phyloP scores from a whole-genome alignment of 2,888 invertebrate genomes.

The Litoditis marina region DNA sequence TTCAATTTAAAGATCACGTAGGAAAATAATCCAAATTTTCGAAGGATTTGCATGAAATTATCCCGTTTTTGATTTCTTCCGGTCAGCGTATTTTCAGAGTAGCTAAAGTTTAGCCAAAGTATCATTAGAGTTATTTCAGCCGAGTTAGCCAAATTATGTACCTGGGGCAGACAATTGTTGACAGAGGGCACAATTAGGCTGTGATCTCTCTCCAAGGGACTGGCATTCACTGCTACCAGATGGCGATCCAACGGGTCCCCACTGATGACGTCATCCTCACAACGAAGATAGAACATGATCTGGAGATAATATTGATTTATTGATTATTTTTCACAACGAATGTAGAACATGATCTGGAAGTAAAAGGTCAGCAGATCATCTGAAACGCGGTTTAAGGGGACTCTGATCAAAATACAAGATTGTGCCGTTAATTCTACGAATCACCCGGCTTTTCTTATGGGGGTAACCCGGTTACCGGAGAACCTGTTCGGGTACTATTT shows the following conservation, averaged over 20 bases:
- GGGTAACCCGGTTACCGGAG: too few species aligned
- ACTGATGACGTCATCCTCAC: constrained; percentile 49
- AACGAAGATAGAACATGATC: constrained; percentile 52
- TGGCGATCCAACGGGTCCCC: constrained; percentile 53
- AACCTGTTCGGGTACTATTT: too few species aligned
- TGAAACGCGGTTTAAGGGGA: background rate
- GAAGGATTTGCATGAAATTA: too few species aligned
- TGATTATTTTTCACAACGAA: too few species aligned
- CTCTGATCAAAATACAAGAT: too few species aligned
- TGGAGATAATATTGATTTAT: constrained; percentile 16
- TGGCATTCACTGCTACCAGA: constrained; percentile 57
- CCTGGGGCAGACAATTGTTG: constrained; percentile 57
- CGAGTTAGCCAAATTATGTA: constrained; percentile 19
- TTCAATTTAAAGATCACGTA: too few species aligned
- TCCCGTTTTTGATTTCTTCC: too few species aligned
- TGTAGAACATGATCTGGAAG: constrained; percentile 1
- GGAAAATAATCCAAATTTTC: too few species aligned
- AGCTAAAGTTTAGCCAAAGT: background rate
- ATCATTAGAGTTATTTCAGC: background rate
- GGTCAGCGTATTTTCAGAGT: too few species aligned
- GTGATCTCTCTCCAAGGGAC: constrained; percentile 57
- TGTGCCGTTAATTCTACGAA: too few species aligned
- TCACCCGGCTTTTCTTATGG: background rate
- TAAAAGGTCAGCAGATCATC: background rate
- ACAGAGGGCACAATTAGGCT: constrained; percentile 55